Percentiles rank a stretch among this genome's conserved stretches.
phyloP scores from a whole-genome alignment of 2,797 vertebrate genomes.

The Benthosema pterotum region DNA sequence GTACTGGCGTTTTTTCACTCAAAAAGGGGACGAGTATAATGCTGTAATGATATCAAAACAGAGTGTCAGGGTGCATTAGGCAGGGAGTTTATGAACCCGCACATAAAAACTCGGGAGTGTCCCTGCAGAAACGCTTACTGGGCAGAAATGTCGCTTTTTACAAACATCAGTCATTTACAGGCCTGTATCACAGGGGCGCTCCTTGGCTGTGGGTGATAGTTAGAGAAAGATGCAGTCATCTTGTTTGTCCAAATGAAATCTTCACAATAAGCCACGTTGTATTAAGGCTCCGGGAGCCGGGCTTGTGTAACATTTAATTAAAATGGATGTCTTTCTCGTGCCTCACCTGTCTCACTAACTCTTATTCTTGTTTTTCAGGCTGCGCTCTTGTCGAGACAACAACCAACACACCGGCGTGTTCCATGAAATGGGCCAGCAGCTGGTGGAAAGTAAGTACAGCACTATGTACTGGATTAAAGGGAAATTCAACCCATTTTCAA shows the following conservation, averaged over 20 bases:
- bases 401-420: slow-evolving; percentile 70
- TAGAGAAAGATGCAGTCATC: slow-evolving; percentile 82
- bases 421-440: no score
- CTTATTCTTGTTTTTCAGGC: slow-evolving; percentile 72
- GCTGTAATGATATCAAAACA: slow-evolving; percentile 99
- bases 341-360: slow-evolving; percentile 78
- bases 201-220: slow-evolving; percentile 74
- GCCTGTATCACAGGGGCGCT: slow-evolving; percentile 61
- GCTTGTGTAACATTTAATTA: slow-evolving; percentile 81
- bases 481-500: no score
- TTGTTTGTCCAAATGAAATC: slow-evolving; percentile 81
- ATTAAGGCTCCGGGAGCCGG: slow-evolving; percentile 75
- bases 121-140: slow-evolving; percentile 94
- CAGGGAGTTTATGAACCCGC: slow-evolving; percentile 92
- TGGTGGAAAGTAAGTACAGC: no score
- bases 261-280: slow-evolving; percentile 76
- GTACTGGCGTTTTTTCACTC: slow-evolving; percentile 99
- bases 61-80: slow-evolving; percentile 99
- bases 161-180: slow-evolving; percentile 87
- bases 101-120: slow-evolving; percentile 91
- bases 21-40: slow-evolving; percentile 99
- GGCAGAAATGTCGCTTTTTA: slow-evolving; percentile 93
- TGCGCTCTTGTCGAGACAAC: slow-evolving; percentile 78
- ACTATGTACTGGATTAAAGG: no score
- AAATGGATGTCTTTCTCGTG: slow-evolving; percentile 80